Conservation (phyloP, 2,797 vertebrate species). For the Phoebastria nigripes region DNA sequence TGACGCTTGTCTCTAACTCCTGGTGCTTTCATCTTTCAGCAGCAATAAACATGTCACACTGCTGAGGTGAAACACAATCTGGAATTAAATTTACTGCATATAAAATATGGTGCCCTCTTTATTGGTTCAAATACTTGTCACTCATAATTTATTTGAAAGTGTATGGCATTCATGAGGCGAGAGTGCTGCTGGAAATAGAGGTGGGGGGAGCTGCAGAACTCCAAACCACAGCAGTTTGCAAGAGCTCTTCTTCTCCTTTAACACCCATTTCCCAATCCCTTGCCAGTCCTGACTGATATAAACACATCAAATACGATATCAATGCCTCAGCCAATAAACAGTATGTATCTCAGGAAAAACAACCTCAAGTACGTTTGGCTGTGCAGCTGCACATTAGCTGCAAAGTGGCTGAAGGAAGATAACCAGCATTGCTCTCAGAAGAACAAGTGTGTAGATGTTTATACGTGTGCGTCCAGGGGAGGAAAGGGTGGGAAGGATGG, state of each 20-base stretch:
- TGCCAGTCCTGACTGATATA: slow-evolving; percentile 49
- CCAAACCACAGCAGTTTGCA: background rate
- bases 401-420: background rate
- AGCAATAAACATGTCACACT: slow-evolving; percentile 96
- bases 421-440: slow-evolving; percentile 13
- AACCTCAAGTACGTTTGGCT: background rate
- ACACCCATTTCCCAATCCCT: slow-evolving; percentile 43
- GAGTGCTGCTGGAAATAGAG: slow-evolving; percentile 41
- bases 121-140: slow-evolving; percentile 98
- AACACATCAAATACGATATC: slow-evolving; percentile 48
- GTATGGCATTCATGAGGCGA: slow-evolving; percentile 81
- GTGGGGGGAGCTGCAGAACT: slow-evolving; percentile 47
- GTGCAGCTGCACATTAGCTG: background rate
- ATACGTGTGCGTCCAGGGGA: accelerated
- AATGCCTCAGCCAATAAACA: slow-evolving; percentile 4
- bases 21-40: slow-evolving; percentile 83
- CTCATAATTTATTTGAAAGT: slow-evolving; percentile 95
- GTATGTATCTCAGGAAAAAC: background rate
- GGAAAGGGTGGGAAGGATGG: background rate
- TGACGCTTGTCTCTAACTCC: slow-evolving; percentile 81
- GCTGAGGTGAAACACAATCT: slow-evolving; percentile 90
- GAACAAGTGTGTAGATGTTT: background rate
- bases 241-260: slow-evolving; percentile 8
- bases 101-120: slow-evolving; percentile 97
- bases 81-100: slow-evolving; percentile 98